These are phyloP conservation scores for Nyctereutes procyonoides DNA, from an alignment of 2,113 vertebrate genomes.

Conservation along the genomic window DNA sequence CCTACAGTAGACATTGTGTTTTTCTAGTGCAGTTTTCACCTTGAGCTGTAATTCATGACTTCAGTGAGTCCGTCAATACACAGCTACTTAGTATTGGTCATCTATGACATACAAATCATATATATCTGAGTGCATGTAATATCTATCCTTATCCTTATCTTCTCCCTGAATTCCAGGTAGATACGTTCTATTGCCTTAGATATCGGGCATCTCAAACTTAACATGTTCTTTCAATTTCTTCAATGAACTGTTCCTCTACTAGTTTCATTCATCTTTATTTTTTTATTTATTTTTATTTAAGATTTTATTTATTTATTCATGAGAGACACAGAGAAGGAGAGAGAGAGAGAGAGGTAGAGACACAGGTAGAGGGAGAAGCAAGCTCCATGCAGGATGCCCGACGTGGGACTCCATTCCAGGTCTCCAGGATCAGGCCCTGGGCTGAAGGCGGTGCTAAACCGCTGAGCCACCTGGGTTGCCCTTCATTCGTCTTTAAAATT, in stretches of 20 bases:
- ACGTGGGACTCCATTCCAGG: too few species aligned
- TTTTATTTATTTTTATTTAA: too few species aligned
- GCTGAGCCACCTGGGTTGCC: too few species aligned
- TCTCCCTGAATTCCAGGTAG: neutral
- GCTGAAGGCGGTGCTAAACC: too few species aligned
- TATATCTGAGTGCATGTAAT: neutral
- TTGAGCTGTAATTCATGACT: neutral
- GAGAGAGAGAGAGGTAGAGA: too few species aligned
- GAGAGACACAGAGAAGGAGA: too few species aligned
- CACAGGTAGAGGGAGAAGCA: too few species aligned
- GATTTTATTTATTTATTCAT: too few species aligned
- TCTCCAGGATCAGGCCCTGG: too few species aligned
- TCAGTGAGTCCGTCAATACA: neutral
- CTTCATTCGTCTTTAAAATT: neutral
- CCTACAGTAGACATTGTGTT: neutral
- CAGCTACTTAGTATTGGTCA: neutral
- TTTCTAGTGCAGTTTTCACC: neutral
- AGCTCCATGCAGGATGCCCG: too few species aligned
- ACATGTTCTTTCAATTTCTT: neutral
- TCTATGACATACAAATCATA: neutral
- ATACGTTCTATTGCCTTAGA: neutral
- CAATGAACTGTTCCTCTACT: neutral
- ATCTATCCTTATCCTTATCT: neutral
- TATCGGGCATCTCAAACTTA: neutral
- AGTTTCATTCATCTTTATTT: neutral